phyloP scores from a whole-genome alignment of 2,888 invertebrate species.

The Amblyteles armatorius region DNA sequence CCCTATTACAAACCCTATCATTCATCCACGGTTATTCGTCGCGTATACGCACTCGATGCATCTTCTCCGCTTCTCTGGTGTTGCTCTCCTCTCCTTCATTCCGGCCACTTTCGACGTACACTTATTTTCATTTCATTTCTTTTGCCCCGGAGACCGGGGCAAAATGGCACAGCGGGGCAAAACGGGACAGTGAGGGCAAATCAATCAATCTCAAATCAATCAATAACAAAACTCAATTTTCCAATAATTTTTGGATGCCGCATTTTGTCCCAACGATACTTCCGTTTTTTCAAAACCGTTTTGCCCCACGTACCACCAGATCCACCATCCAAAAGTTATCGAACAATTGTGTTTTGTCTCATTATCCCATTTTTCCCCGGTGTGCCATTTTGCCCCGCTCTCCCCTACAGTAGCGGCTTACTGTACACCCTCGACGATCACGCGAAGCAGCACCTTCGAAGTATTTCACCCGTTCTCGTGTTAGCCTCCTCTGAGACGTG shows the following conservation, averaged over 20 bases:
- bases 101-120: conserved; percentile 39
- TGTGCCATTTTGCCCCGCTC: too few relatives aligned
- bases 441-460: not conserved
- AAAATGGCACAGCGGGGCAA: too few relatives aligned
- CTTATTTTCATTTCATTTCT: conserved; percentile 20
- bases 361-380: too few relatives aligned
- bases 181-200: too few relatives aligned
- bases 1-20: conserved; percentile 23
- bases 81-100: not conserved
- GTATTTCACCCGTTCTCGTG: not conserved
- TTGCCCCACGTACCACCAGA: too few relatives aligned
- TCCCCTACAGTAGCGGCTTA: not conserved
- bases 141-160: not conserved
- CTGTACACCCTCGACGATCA: not conserved
- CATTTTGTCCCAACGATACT: too few relatives aligned
- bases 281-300: too few relatives aligned
- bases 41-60: conserved; percentile 13
- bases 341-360: too few relatives aligned
- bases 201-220: too few relatives aligned
- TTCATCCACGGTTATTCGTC: conserved; percentile 40
- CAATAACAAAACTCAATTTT: too few relatives aligned
- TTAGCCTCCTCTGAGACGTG: not conserved
- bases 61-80: not conserved
- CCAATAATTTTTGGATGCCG: too few relatives aligned
- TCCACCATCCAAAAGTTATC: too few relatives aligned